Base-by-base conservation (phyloP, 2,113 vertebrate genomes). In the Limanda limanda region DNA sequence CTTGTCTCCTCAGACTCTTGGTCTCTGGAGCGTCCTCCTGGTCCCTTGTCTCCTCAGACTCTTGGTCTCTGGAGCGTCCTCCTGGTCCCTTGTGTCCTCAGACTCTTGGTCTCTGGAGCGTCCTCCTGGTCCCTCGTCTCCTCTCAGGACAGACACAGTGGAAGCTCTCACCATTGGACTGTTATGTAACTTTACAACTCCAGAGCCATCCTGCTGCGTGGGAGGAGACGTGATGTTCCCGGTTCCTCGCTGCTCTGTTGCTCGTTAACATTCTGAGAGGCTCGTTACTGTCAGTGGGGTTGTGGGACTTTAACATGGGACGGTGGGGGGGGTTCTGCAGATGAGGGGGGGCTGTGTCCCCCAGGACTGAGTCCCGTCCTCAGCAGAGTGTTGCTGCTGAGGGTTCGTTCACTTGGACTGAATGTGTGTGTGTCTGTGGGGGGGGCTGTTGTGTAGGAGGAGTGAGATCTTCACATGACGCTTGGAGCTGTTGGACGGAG, bases 141-240 rank as follows among this genome's bases (percentile, higher is more conserved):
- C 79, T 82, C 56, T 35, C 61, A 78, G 81, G 81, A 81, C 83
- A 82, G 63, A 87, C 68, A 82, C 78, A 83, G 62, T 74, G 78
- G 81, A 81, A 88, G 87, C 87, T 89, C 83, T 83, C 86, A 85
- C 86, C 80, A 83, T 68, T 68, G 74, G 72, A 76, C 75, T 77
- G 89, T 92, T 93, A 88, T 89, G 81, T 92, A 92, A 93, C 87
- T 88, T 88, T 83, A 61, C 76, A 87, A 86, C 81, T 86, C 73
- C 88, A 92, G 88, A 82, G 87, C 89, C 91, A 87, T 90, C 80
- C 88, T 90, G 91, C 58, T 76, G 91, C 76, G 92, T 92, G 27
- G 92, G 92, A 85, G 92, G 86, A 7, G 76, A 86, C 85, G 87
- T 86, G 87, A 87, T 87, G 81, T 91, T 91, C 90, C 88, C 86